phyloP scores from a whole-genome alignment of 2,113 vertebrate species.

The Cettia cetti region DNA sequence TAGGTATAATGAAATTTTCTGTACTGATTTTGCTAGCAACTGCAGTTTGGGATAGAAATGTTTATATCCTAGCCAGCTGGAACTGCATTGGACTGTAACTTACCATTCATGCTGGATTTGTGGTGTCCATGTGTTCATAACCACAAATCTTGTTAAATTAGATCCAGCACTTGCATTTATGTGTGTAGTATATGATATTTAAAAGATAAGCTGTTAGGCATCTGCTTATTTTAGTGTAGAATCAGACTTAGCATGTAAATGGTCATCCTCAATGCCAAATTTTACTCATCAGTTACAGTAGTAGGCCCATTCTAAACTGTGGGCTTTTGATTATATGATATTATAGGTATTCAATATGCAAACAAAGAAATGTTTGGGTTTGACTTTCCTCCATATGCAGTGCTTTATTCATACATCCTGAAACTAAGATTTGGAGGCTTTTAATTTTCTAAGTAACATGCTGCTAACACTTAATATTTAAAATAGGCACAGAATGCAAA shows the following conservation, averaged over 20 bases:
- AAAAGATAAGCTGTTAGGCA: slow-evolving; percentile 65
- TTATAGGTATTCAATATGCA: not conserved
- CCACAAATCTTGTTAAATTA: slow-evolving; percentile 67
- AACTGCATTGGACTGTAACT: slow-evolving; percentile 14
- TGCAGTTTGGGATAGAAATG: not conserved
- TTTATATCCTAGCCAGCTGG: slow-evolving; percentile 35
- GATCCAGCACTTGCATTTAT: slow-evolving; percentile 35
- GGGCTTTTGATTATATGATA: slow-evolving; percentile 41
- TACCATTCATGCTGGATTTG: slow-evolving; percentile 31
- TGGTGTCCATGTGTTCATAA: slow-evolving; percentile 66
- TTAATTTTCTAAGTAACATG: slow-evolving; percentile 26
- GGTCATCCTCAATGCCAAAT: slow-evolving; percentile 50
- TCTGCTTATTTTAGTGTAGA: slow-evolving; percentile 23
- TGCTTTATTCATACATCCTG: not conserved
- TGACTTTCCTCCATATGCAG: not conserved
- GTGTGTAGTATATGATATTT: slow-evolving; percentile 47
- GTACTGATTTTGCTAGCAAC: not conserved
- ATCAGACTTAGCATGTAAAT: slow-evolving; percentile 39
- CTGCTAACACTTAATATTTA: slow-evolving; percentile 65
- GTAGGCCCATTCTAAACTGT: not conserved
- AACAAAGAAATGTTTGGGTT: not conserved
- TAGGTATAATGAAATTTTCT: not conserved
- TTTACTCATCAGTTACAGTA: slow-evolving; percentile 39
- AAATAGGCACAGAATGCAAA: slow-evolving; percentile 23
- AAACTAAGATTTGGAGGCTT: slow-evolving; percentile 15